phyloP scores from a whole-genome alignment of 2,888 invertebrate species.

The Cynaeus angustus region DNA sequence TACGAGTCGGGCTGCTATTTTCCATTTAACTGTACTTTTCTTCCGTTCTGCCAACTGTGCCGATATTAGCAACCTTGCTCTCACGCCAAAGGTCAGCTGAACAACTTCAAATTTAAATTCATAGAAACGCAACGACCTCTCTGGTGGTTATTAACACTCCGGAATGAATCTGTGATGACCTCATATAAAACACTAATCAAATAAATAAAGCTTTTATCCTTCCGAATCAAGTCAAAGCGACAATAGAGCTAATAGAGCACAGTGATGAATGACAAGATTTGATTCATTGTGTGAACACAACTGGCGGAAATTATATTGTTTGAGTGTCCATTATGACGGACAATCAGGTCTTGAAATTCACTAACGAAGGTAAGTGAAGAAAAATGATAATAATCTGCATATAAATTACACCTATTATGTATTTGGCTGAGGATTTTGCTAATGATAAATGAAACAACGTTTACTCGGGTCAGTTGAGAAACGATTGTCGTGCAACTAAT shows the following conservation, averaged over 20 bases:
- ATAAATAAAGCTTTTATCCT: constrained; percentile 48
- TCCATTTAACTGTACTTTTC: not conserved
- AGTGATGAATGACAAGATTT: constrained; percentile 41
- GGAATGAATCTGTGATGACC: constrained; percentile 58
- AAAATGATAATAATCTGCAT: no score
- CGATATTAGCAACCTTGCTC: constrained; percentile 36
- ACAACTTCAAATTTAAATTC: constrained; percentile 34
- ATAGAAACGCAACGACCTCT: constrained; percentile 44
- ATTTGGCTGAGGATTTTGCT: not conserved
- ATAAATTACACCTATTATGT: not conserved
- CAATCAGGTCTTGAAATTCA: no score
- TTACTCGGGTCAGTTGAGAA: not conserved
- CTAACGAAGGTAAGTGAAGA: no score
- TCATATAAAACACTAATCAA: constrained; percentile 51
- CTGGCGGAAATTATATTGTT: constrained; percentile 37
- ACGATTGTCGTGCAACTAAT: constrained; percentile 20
- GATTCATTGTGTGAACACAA: constrained; percentile 34
- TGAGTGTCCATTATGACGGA: constrained; percentile 22
- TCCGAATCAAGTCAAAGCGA: constrained; percentile 35
- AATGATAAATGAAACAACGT: constrained; percentile 17
- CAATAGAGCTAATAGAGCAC: constrained; percentile 43
- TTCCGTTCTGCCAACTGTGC: constrained; percentile 13
- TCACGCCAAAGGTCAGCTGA: constrained; percentile 44
- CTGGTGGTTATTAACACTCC: constrained; percentile 53
- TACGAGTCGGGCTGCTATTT: no score